phyloP scores from a whole-genome alignment of 2,888 invertebrate species.

The Zaprionus lineosus region DNA sequence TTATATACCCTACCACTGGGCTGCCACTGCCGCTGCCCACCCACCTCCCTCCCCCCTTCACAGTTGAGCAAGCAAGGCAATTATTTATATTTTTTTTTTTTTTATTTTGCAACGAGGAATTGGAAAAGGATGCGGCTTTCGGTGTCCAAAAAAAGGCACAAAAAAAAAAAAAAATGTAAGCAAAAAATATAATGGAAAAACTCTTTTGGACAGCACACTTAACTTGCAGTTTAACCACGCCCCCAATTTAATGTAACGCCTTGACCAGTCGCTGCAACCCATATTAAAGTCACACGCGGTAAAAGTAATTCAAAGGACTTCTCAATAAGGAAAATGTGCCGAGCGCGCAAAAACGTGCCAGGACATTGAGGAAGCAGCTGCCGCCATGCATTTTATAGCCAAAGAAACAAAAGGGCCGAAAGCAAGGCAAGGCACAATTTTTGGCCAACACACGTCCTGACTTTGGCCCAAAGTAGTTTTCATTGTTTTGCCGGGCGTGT shows the following conservation, averaged over 20 bases:
- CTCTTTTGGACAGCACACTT: constrained; percentile 32
- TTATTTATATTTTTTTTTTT: constrained; percentile 73
- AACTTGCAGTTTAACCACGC: constrained; percentile 31
- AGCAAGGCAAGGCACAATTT: constrained; percentile 6
- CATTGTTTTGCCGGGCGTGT: constrained; percentile 65
- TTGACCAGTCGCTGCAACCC: neutral
- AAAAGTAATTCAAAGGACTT: constrained; percentile 41
- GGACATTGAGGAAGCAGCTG: constrained; percentile 29
- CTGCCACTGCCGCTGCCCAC: neutral
- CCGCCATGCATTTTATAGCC: constrained; percentile 67
- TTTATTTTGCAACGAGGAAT: constrained; percentile 25
- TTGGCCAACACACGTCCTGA: constrained; percentile 43
- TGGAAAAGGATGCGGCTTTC: constrained; percentile 28
- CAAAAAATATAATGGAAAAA: neutral
- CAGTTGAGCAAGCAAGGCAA: constrained; percentile 78
- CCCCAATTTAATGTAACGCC: constrained; percentile 11
- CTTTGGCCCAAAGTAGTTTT: constrained; percentile 74
- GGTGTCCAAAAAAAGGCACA: no score
- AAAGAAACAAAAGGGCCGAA: constrained; percentile 34
- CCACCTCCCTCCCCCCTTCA: constrained; percentile 42
- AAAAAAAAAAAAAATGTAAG: neutral
- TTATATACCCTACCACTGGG: constrained; percentile 23
- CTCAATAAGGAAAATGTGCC: constrained; percentile 24
- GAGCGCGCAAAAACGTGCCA: constrained; percentile 30
- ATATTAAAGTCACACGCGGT: constrained; percentile 52